Evolutionary conservation across 2,113 vertebrate genomes (phyloP).

Genomic region (Rhadina sibilatrix): DNA sequence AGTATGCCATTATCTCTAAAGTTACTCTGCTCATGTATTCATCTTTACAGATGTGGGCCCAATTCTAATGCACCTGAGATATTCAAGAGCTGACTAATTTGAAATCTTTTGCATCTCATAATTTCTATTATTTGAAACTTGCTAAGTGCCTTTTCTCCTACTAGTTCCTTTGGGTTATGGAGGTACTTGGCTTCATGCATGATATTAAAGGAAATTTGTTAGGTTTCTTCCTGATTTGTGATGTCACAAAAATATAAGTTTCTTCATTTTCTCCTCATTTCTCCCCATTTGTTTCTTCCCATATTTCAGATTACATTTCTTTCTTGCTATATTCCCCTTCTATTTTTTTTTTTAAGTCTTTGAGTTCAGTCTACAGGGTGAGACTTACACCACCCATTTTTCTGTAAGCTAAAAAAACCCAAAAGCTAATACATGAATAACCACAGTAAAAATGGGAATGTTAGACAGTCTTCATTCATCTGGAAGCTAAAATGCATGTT

Average conservation of each 20-base stretch:
- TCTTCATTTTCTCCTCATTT: background rate
- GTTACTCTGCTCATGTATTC: background rate
- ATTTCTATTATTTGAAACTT: background rate
- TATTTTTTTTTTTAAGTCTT: background rate
- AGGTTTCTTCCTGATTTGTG: background rate
- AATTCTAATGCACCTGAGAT: background rate
- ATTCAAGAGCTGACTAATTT: background rate
- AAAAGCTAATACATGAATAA: background rate
- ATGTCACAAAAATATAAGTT: background rate
- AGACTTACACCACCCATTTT: background rate
- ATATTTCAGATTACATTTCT: background rate
- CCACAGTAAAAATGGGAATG: background rate
- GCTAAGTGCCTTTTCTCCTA: background rate
- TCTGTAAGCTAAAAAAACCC: background rate
- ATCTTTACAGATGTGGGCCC: background rate
- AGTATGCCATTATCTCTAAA: background rate
- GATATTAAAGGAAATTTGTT: background rate
- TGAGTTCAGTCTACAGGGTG: background rate
- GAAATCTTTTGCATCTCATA: background rate
- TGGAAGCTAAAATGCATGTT: background rate
- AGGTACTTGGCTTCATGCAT: background rate
- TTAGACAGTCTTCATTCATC: background rate
- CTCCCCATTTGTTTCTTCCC: background rate
- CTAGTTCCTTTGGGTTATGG: background rate
- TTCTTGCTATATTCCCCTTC: background rate